These are phyloP conservation scores for Melipona bicolor DNA, from an alignment of 2,888 invertebrate species.

Conservation along the genomic window DNA sequence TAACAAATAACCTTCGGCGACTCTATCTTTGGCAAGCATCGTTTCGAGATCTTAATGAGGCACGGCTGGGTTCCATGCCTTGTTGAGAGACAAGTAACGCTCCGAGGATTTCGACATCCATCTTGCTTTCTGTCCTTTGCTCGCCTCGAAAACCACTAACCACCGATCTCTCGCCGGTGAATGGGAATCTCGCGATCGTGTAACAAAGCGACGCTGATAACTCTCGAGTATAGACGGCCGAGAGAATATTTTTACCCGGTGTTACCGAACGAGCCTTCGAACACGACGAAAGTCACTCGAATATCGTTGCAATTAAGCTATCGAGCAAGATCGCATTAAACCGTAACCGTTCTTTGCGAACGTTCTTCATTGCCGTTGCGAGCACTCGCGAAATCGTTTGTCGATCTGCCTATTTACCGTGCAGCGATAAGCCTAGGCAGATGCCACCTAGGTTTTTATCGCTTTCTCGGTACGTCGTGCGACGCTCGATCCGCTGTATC, in stretches of 20 bases:
- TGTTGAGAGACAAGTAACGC: constrained; percentile 66
- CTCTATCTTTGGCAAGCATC: constrained; percentile 66
- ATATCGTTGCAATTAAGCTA: constrained; percentile 25
- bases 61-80: constrained; percentile 62
- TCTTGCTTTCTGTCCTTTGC: constrained; percentile 64
- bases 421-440: not conserved
- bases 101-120: constrained; percentile 68
- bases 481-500: not conserved
- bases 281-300: constrained; percentile 23
- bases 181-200: constrained; percentile 70
- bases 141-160: constrained; percentile 65
- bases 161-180: constrained; percentile 65
- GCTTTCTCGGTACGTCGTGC: not conserved
- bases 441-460: not conserved
- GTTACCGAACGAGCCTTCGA: constrained; percentile 5
- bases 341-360: constrained; percentile 5
- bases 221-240: constrained; percentile 50
- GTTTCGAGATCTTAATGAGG: constrained; percentile 67
- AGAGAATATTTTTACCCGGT: constrained; percentile 31
- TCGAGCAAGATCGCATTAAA: constrained; percentile 11
- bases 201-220: constrained; percentile 71
- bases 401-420: constrained; percentile 2
- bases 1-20: constrained; percentile 55
- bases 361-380: constrained; percentile 2
- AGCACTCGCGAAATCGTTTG: constrained; percentile 15